A percentile compares a stretch with the other conserved stretches of the same genome.
Evolutionary conservation across 2,888 invertebrate genomes (phyloP).

Genomic region (Agrotis clavis): DNA sequence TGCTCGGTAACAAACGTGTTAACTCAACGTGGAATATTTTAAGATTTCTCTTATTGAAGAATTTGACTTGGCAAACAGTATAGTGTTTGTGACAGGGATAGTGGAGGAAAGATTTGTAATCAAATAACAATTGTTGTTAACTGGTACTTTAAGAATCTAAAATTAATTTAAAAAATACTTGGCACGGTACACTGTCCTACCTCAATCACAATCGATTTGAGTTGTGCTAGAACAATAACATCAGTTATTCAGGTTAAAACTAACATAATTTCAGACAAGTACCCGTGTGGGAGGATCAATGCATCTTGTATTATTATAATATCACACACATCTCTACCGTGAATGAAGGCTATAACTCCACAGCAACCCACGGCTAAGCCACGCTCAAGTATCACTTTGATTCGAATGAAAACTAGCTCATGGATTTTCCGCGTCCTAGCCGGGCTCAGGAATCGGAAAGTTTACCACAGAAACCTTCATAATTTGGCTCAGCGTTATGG

Average conservation of each 20-base stretch:
- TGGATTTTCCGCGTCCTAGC: not conserved
- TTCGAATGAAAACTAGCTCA: not conserved
- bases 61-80: not conserved
- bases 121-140: slow-evolving; percentile 1
- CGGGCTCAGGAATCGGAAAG: no score
- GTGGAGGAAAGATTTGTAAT: not conserved
- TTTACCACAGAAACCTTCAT: no score
- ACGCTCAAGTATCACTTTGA: no score
- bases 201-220: slow-evolving; percentile 9
- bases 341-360: not conserved
- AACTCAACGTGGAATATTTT: not conserved
- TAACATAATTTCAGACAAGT: slow-evolving; percentile 15
- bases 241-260: slow-evolving; percentile 42
- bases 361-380: not conserved
- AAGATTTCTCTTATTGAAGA: not conserved
- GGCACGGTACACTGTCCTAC: slow-evolving; percentile 16
- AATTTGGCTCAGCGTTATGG: no score
- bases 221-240: slow-evolving; percentile 27
- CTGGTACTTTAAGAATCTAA: not conserved
- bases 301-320: slow-evolving; percentile 6
- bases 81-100: not conserved
- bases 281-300: slow-evolving; percentile 37
- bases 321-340: slow-evolving; percentile 19
- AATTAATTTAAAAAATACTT: slow-evolving; percentile 10
- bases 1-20: not conserved